Evolutionary conservation across 1,140 invertebrate genomes (phyloP).

Genomic region (Yoshiicerus persimilis): DNA sequence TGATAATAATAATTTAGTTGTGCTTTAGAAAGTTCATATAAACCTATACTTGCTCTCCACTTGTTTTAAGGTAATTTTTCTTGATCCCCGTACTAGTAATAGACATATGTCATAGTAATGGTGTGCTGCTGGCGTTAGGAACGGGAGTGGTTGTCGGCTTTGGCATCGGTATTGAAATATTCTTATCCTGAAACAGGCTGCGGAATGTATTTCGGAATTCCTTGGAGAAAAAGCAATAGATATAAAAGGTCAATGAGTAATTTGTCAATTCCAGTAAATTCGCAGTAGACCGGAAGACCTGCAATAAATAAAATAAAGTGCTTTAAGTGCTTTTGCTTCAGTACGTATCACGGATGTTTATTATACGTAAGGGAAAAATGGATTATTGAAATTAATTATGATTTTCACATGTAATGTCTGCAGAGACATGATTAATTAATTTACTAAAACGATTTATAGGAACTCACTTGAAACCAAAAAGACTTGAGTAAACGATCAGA

Average conservation of each 20-base stretch:
- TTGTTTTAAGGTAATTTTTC: neutral
- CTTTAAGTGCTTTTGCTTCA: too few relatives aligned
- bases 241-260: slow-evolving; percentile 77
- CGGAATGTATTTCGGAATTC: slow-evolving; percentile 72
- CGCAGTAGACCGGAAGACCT: slow-evolving; percentile 71
- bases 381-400: too few relatives aligned
- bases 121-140: neutral
- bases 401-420: neutral
- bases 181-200: neutral
- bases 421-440: neutral
- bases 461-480: slow-evolving; percentile 65
- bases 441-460: neutral
- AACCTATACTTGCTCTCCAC: neutral
- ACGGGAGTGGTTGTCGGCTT: neutral
- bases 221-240: slow-evolving; percentile 74
- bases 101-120: neutral
- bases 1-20: neutral
- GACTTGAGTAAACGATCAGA: slow-evolving; percentile 62
- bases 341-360: too few relatives aligned
- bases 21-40: neutral
- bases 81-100: neutral
- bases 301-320: slow-evolving; percentile 48
- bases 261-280: slow-evolving; percentile 73
- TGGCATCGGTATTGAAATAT: neutral
- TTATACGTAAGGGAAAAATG: too few relatives aligned